Percentiles rank a stretch among this genome's conserved stretches.
Evolutionary conservation across 2,888 invertebrate genomes (phyloP).

Genomic region (Dendrolimus pini): DNA sequence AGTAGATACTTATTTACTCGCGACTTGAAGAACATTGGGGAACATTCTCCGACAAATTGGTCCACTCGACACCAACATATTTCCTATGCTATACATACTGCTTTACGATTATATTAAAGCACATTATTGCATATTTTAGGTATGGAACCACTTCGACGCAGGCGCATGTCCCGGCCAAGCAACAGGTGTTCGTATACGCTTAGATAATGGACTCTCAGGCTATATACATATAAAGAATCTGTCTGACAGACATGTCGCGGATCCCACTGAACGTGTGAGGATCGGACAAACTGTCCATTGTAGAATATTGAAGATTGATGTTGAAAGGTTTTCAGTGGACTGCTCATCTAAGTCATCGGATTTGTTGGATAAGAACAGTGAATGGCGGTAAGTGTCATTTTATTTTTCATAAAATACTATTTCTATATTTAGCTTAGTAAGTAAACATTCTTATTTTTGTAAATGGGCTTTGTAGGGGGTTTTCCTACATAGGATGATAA

Average conservation of each 20-base stretch:
- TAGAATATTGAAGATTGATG: constrained; percentile 96
- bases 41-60: too few species aligned
- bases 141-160: constrained; percentile 99
- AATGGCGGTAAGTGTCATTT: constrained; percentile 81
- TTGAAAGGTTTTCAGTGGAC: constrained; percentile 94
- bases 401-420: neutral
- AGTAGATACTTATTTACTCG: too few species aligned
- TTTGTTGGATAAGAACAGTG: constrained; percentile 91
- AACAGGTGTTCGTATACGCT: constrained; percentile 89
- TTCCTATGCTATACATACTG: too few species aligned
- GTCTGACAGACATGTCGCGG: constrained; percentile 94
- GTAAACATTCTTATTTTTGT: too few species aligned
- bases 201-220: constrained; percentile 95
- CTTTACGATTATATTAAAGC: neutral
- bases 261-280: constrained; percentile 94
- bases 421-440: too few species aligned
- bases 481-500: too few species aligned
- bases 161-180: constrained; percentile 97
- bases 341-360: constrained; percentile 96
- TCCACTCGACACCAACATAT: too few species aligned
- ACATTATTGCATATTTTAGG: constrained; percentile 44
- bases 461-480: too few species aligned
- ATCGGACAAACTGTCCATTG: constrained; percentile 90
- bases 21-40: too few species aligned
- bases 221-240: constrained; percentile 96